These are phyloP conservation scores for Lutjanus campechanus DNA, from an alignment of 2,797 vertebrate species.

Conservation along the genomic window DNA sequence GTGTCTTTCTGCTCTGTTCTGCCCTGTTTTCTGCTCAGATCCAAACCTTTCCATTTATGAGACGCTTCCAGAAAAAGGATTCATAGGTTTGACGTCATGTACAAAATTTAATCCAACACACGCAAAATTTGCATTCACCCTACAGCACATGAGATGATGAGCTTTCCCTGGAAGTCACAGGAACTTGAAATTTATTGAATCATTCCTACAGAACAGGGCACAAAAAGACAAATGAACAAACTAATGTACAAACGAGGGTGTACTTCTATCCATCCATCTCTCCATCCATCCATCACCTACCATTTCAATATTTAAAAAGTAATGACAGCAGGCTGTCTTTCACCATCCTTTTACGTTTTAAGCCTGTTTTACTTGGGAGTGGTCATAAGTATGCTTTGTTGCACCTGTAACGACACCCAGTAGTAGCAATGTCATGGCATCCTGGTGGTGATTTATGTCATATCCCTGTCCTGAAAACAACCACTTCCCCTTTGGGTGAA, in stretches of 20 bases:
- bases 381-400: neutral
- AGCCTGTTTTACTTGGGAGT: neutral
- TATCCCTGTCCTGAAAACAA: too few relatives aligned
- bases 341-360: neutral
- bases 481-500: too few relatives aligned
- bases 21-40: conserved; percentile 39
- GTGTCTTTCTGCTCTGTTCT: conserved; percentile 59
- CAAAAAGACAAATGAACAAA: neutral
- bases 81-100: conserved; percentile 43
- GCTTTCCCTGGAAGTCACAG: neutral
- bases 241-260: neutral
- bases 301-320: neutral
- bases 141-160: neutral
- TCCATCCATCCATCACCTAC: neutral
- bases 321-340: neutral
- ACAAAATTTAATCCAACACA: conserved; percentile 22
- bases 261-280: neutral
- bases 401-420: neutral
- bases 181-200: conserved; percentile 20
- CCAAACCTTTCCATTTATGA: conserved; percentile 44
- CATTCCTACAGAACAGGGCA: neutral
- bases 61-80: conserved; percentile 23
- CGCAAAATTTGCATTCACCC: conserved; percentile 17
- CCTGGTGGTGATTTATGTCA: neutral
- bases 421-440: neutral